Base-by-base conservation (phyloP, 2,113 vertebrate genomes). In the Callipepla squamata region DNA sequence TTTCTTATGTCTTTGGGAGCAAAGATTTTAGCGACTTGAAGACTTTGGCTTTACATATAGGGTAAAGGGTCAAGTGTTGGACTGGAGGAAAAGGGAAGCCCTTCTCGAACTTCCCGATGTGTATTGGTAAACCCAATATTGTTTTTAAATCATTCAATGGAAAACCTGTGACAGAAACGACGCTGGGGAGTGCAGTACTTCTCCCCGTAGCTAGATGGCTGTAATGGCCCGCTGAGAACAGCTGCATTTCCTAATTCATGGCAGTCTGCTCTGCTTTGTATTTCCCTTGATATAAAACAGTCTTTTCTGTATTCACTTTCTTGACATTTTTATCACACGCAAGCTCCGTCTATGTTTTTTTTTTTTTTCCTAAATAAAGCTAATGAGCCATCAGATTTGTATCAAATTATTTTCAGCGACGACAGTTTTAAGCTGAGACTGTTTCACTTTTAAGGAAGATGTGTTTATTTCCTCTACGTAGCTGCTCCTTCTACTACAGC, bases 191-290 rank as follows among this genome's bases (percentile, higher is more conserved):
- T 95, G 93, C 72, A 92, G 4, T 94, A 86, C 83, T 88, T 48
- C 30, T 32, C 3, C 38, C 1, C 9, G n/a, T 58, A 63, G 82
- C 91, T 96, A 96, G 97, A 94, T 95, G 96, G 96, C 95, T 97
- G 93, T 87, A 95, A 48, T 38, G 80, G 38, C 80, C 82, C 95
- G 61, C 67, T 47, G 26, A 70, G 34, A 65, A 50, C 7, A 16
- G 45, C 58, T 75, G 57, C 48, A 51, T 76, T 89, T 87, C 90
- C 40, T 87, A 85, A 85, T 73, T 80, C 55, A 10, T 77, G 66
- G 74, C 0, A 4, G 66, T 48, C 65, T 78, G 25, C 45, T 88
- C 67, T 79, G 61, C 2, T 92, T 85, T 53, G 20, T 66, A 38
- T 78, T 91, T 85, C 85, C 32, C 50, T 82, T 92, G 66, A 44